A percentile compares a stretch with the other conserved stretches of the same genome.
These are phyloP conservation scores for Habroteleia sp. DNA, from an alignment of 2,888 invertebrate species.

Conservation along the genomic window DNA sequence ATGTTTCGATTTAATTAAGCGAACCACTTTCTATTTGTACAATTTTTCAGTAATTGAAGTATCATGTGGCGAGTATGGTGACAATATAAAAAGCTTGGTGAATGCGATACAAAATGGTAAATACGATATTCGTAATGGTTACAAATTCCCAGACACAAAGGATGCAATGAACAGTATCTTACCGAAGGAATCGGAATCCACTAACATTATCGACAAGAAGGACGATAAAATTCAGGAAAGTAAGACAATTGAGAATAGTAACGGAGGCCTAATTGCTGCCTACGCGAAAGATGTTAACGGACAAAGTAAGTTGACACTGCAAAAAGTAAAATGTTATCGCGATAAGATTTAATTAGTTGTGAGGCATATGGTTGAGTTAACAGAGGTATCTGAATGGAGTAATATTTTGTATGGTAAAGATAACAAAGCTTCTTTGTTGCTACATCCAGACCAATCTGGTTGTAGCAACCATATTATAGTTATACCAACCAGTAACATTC, in stretches of 20 bases:
- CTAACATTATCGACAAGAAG: slow-evolving; percentile 70
- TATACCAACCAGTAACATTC: too few species aligned
- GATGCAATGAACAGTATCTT: slow-evolving; percentile 81
- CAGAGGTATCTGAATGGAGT: too few species aligned
- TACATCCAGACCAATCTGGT: too few species aligned
- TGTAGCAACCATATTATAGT: too few species aligned
- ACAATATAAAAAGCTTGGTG: slow-evolving; percentile 91
- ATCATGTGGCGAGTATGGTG: slow-evolving; percentile 97
- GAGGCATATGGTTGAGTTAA: too few species aligned
- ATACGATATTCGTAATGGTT: slow-evolving; percentile 89
- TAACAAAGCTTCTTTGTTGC: too few species aligned
- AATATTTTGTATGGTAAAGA: too few species aligned
- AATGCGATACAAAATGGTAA: slow-evolving; percentile 92
- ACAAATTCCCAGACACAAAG: slow-evolving; percentile 85
- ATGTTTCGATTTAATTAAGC: too few species aligned
- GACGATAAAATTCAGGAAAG: slow-evolving; percentile 76
- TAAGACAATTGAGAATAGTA: slow-evolving; percentile 70
- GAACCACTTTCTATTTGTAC: too few species aligned
- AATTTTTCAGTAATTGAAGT: slow-evolving; percentile 90
- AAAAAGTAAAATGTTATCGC: neutral
- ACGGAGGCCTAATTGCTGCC: slow-evolving; percentile 71
- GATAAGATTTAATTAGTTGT: too few species aligned
- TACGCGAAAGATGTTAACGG: slow-evolving; percentile 76
- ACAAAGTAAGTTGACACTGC: slow-evolving; percentile 72
- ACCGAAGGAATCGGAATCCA: slow-evolving; percentile 68